Percentiles rank a stretch among this genome's conserved stretches.
Evolutionary conservation across 2,113 vertebrate genomes (phyloP).

Genomic region (Tyto alba): DNA sequence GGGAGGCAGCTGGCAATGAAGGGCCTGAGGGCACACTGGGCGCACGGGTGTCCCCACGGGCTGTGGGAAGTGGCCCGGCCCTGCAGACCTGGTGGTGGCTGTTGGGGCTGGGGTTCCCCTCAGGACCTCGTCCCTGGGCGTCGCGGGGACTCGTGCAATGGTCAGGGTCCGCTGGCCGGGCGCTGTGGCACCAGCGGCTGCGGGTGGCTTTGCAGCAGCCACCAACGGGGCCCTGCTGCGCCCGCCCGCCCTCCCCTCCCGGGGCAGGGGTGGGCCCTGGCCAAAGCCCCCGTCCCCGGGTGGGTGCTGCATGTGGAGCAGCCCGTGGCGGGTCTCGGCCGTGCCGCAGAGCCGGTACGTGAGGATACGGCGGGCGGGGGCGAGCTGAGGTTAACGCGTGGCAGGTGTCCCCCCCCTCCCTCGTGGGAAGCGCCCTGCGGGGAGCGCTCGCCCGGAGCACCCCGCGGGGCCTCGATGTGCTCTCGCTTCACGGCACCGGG

Average conservation of each 20-base stretch:
- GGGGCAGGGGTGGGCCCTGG: accelerated
- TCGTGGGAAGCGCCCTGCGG: neutral
- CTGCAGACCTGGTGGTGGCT: neutral
- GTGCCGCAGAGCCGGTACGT: accelerated
- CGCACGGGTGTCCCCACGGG: accelerated
- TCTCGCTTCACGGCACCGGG: neutral
- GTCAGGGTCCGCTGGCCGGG: accelerated
- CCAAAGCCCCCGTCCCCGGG: accelerated
- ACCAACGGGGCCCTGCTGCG: accelerated
- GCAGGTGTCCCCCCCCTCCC: neutral
- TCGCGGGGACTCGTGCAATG: neutral
- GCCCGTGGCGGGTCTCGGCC: neutral
- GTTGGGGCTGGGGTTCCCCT: neutral
- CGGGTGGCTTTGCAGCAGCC: neutral
- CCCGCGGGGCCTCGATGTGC: constrained; percentile 22
- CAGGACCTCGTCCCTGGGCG: neutral
- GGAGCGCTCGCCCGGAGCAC: neutral
- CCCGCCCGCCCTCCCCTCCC: accelerated
- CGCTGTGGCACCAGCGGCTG: neutral
- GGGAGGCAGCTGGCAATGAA: neutral
- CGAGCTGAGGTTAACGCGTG: neutral
- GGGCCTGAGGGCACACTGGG: neutral
- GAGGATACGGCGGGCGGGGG: neutral
- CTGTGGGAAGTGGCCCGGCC: neutral
- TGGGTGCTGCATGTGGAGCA: accelerated